Base-by-base conservation (phyloP, 2,113 vertebrate species). In the Otocyon megalotis region DNA sequence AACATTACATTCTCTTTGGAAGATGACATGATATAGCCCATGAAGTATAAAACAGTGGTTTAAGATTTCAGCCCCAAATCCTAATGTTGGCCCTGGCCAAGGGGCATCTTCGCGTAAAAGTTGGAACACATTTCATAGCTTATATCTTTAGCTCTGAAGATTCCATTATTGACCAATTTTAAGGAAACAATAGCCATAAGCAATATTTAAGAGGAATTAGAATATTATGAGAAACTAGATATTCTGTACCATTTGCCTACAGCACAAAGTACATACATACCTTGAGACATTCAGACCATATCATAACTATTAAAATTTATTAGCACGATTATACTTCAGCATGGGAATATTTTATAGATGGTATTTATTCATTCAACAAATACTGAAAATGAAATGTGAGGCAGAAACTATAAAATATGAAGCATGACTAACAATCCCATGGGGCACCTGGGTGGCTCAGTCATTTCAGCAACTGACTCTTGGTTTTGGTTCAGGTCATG, bases 311-410 rank as follows among this genome's bases (percentile, higher is more conserved):
- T 92, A 83, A 88, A 32, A 60, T 79, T 58, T 93, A 88, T 53
- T 77, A 12, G 24, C 60, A 62, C 35, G 50, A 62, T 65, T 92
- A n/a, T 30, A 63, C 30, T 32, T 82, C 53, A 87, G 1, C 5
- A 15, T 37, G 30, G 58, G 77, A n/a, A 22, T 62, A 24, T 74
- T 94, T 65, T 83, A 69, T 10, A 67, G 60, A 35, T 63, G 13
- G n/a, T 9, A 86, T 48, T 53, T 48, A 94, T 67, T 85, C 80
- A 90, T 32, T 79, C 90, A 95, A 53, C 85, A 79, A 67, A 54
- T 65, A 76, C 2, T 65, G 65, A 92, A 74, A 94, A 67, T 94
- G 32, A 83, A 83, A 80, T 24, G 58, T 13, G 69, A 94, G 53
- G 2, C 28, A 15, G 54, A 83, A 85, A 69, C 77, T 15, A 3